Evolutionary conservation across 1,140 invertebrate species (phyloP), one percentile per base, ranked within the genome.

Genomic region (Cydia amplana): DNA sequence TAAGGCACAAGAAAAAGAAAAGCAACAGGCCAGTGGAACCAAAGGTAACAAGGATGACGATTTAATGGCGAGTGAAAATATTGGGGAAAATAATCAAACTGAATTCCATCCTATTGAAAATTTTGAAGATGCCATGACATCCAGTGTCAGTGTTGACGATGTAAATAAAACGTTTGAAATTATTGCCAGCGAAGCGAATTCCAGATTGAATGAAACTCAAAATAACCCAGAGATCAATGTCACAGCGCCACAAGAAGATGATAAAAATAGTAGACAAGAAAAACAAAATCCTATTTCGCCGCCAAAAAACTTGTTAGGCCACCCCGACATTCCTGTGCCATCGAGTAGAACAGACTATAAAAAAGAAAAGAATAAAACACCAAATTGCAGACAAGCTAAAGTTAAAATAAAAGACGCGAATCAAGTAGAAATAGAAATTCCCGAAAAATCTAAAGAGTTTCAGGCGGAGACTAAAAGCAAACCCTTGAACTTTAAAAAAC

Each of bases 261-360:
- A 77, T 64, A 80, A 85, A 65, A 73, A 77, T 43, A 74, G 77
- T 32, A 46, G 75, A 78, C 63, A 79, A 63, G 73, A 80, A 79
- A 89, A 84, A 81, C 28, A 80, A 78, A 88, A 85, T 49, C 84
- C 87, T 5, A 80, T 90, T 77, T 82, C 90, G 80, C 90, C 82
- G 89, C 88, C 93, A 93, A 93, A 93, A 93, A 93, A 93, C 93
- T 93, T 92, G 85, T 82, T 92, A 90, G 91, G 92, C 84, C 91
- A 87, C 77, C 88, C 91, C 85, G 86, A 89, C 84, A 93, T 92
- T 88, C 93, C 93, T 93, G 93, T 84, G 84, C 84, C 82, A 93
- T 93, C 91, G 92, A 93, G 87, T 93, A 93, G 84, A 83, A 87
- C 77, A n/a, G 93, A 93, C 77, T 93, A 90, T 74, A 93, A 93